A percentile compares a stretch with the other conserved stretches of the same genome.
phyloP scores from a whole-genome alignment of 2,113 vertebrate genomes.

The Octodon degus region DNA sequence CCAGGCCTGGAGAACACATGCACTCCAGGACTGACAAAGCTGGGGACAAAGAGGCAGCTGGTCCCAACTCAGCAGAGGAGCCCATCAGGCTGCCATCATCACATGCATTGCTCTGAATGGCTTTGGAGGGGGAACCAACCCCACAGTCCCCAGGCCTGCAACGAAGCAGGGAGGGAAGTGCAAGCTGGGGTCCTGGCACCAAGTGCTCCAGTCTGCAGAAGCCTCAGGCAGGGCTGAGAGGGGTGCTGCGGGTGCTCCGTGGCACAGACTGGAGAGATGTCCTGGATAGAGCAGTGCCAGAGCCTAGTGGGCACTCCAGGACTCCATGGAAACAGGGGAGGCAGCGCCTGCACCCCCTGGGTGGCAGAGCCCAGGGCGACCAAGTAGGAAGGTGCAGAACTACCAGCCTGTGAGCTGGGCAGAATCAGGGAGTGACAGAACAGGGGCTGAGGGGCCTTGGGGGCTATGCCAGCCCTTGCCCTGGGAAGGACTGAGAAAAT shows the following conservation, averaged over 20 bases:
- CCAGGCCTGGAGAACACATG: background rate
- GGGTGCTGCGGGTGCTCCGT: background rate
- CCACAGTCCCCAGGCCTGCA: background rate
- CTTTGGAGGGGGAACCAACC: background rate
- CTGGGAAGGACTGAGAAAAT: background rate
- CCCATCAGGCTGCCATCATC: background rate
- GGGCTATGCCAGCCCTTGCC: background rate
- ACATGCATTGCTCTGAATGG: background rate
- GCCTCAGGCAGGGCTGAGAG: background rate
- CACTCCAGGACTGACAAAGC: background rate
- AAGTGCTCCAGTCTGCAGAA: background rate
- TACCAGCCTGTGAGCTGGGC: background rate
- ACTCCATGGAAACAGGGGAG: background rate
- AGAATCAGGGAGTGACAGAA: background rate
- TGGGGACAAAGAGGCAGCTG: background rate
- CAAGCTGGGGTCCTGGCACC: background rate
- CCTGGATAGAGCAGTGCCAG: background rate
- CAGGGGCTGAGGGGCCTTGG: background rate
- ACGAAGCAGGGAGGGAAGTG: background rate
- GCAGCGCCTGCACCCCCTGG: background rate
- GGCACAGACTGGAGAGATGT: too few species aligned
- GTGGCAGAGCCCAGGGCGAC: background rate
- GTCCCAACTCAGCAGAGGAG: background rate
- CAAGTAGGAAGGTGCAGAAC: too few species aligned
- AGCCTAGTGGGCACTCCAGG: background rate